Base-by-base conservation (phyloP, 2,888 invertebrate genomes). In the Aporophyla lueneburgensis region DNA sequence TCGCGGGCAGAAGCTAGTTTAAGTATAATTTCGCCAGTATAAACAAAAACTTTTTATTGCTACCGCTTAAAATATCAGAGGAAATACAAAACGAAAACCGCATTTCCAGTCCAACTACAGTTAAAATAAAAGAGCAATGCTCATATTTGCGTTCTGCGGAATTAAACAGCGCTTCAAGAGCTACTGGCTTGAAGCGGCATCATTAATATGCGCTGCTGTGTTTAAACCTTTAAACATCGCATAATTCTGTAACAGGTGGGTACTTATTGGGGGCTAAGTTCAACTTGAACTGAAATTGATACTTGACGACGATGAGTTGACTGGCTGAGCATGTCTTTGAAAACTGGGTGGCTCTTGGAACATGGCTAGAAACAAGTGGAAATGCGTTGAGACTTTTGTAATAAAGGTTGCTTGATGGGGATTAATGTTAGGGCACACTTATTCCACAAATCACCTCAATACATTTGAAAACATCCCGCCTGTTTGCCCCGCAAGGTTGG, bases 201-300 rank as follows among this genome's bases (percentile, higher is more conserved):
- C 75, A 65, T 84, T 81, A 82, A 84, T 85, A 84, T 85, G 61
- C 71, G 62, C 53, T 72, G 76, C 81, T 68, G 69, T 84, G 63
- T 71, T 84, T 74, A 68, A 74, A 71, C 59, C 53, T 79, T 78
- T 68, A 76, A 76, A 70, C 67, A 76, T 71, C 62, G 85, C 54
- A 75, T 81, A 81, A 81, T 66, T 61, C 59, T 19, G 71, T 84
- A 84, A 84, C 84, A 84, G 84, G 84, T 85, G 84, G 85, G 82
- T 81, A 83, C 81, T 85, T 85, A 83, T 76, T 76, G 85, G 81
- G 63, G 53, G 81, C 70, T 80, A 63, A 76, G 70, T 76, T 76
- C 70, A 61, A 81, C 83, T 81, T 68, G 54, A 71, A 49, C 59
- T 59, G 67, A 63, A 76, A 83, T 82, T 85, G 86, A 82, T 84